Base-by-base conservation (phyloP, 1,140 invertebrate species). In the Eumaeus atala region DNA sequence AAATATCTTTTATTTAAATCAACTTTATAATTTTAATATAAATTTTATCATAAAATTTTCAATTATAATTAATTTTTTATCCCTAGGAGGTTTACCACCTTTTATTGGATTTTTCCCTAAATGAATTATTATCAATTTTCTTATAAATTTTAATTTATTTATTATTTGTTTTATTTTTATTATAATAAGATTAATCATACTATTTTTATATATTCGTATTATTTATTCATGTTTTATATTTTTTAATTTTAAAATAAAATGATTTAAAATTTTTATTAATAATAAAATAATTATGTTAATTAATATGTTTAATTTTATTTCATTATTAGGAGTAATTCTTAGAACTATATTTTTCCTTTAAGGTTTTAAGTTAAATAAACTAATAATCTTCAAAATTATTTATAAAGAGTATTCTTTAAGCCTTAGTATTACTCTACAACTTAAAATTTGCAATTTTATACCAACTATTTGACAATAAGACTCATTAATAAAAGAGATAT, bases 361-460 rank as follows among this genome's bases (percentile, higher is more conserved):
- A 89, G 76, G 77, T 77, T 89, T 89, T 89, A 88, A 88, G 84
- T 89, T 89, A 89, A 87, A 67, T 53, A 89, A 89, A 88, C 87
- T 89, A 87, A 83, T 83, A 88, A 69, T 87, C 84, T 90, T 90
- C 88, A 90, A 89, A 89, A 85, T 87, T 89, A 70, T 84, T 70
- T 77, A 86, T 85, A 88, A 77, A 79, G 79, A 85, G 66, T 82
- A 82, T 72, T 58, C 59, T 64, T 64, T 64, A 64, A 64, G 62
- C 62, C 62, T 64, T 64, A 64, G n/a, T n/a, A n/a, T n/a, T n/a
- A n/a, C n/a, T n/a, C n/a, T n/a, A n/a, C n/a, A n/a, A n/a, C n/a
- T n/a, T n/a, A n/a, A n/a, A n/a, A n/a, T n/a, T n/a, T n/a, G n/a
- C n/a, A n/a, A n/a, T n/a, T n/a, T n/a, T n/a, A n/a, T n/a, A n/a